Evolutionary conservation across 2,797 vertebrate species (phyloP), one percentile per base, ranked within the genome.

Genomic region (Stomatorhinus walkeri): DNA sequence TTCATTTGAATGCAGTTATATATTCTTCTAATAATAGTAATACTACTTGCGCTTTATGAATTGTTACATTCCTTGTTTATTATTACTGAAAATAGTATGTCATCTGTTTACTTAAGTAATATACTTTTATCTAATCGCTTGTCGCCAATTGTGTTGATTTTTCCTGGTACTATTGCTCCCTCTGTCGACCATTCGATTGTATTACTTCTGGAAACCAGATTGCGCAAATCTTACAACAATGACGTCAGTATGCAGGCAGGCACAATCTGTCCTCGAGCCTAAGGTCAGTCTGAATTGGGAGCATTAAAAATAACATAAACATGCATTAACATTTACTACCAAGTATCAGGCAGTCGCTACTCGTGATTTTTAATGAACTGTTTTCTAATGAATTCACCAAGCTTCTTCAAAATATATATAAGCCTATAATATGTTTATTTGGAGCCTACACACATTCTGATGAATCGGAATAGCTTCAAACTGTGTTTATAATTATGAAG

Each of bases 221-320:
- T 88, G 91, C 87, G 90, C 46, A 84, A 84, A 79, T 61, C 54
- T 90, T 68, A 87, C 64, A 68, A 87, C n/a, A 91, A 92, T 95
- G 94, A 95, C 94, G 94, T 95, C 91, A 93, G 54, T 91, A 64
- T 36, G 36, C 59, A 88, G 43, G 40, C 87, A 51, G 87, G 92
- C 90, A 92, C 92, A 91, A 90, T 51, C 91, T 90, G 95, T 95
- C 95, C 95, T 95, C 94, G 92, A 94, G 91, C 90, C 51, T 94
- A 96, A 96, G 95, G 95, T 96, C 95, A 89, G 61, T 88, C 43
- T 22, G 59, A 43, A 61, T 16, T 19, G 86, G 36, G 36, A 64
- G 36, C 56, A 64, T 46, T 46, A 22, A 64, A 61, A 87, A 36
- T 61, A 56, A 87, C 52, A 59, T 56, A 79, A 79, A 79, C 72